These are phyloP conservation scores for Lucifuga dentata DNA, from an alignment of 2,113 vertebrate genomes.

Conservation along the genomic window DNA sequence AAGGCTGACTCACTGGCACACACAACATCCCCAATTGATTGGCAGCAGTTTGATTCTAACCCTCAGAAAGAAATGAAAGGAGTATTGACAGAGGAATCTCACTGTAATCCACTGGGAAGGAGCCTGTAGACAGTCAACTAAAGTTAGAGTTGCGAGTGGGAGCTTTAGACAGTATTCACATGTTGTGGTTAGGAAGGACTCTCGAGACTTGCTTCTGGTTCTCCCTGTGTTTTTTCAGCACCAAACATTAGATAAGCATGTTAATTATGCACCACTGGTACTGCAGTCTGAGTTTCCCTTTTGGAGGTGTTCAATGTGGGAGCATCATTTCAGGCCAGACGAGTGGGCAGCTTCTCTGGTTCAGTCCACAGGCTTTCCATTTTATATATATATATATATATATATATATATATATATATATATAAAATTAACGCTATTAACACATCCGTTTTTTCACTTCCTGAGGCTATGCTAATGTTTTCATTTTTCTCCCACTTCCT, in stretches of 20 bases:
- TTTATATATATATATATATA: slow-evolving; percentile 1
- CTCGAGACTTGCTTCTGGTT: slow-evolving; percentile 10
- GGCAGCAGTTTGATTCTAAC: slow-evolving; percentile 50
- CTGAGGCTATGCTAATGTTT: no score
- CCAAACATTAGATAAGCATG: slow-evolving; percentile 24
- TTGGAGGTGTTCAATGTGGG: slow-evolving; percentile 1
- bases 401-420: no score
- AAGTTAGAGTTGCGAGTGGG: slow-evolving; percentile 28
- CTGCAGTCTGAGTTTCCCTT: slow-evolving; percentile 11
- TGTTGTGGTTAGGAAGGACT: slow-evolving; percentile 9
- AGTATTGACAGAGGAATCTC: slow-evolving; percentile 50
- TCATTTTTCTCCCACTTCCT: no score
- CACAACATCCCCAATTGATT: slow-evolving; percentile 50
- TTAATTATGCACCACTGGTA: slow-evolving; percentile 35
- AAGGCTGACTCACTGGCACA: slow-evolving; percentile 47
- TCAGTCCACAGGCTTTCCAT: slow-evolving; percentile 11
- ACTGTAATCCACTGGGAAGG: slow-evolving; percentile 42
- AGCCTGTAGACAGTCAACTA: slow-evolving; percentile 14
- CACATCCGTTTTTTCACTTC: no score
- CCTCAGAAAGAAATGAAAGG: slow-evolving; percentile 42
- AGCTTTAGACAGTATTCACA: slow-evolving; percentile 33
- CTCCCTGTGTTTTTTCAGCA: slow-evolving; percentile 20
- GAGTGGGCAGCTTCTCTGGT: slow-evolving; percentile 24
- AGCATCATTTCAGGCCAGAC: slow-evolving; percentile 26
- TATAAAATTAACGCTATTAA: no score